Base-by-base conservation (phyloP, 2,113 vertebrate genomes). In the Oxyura jamaicensis region DNA sequence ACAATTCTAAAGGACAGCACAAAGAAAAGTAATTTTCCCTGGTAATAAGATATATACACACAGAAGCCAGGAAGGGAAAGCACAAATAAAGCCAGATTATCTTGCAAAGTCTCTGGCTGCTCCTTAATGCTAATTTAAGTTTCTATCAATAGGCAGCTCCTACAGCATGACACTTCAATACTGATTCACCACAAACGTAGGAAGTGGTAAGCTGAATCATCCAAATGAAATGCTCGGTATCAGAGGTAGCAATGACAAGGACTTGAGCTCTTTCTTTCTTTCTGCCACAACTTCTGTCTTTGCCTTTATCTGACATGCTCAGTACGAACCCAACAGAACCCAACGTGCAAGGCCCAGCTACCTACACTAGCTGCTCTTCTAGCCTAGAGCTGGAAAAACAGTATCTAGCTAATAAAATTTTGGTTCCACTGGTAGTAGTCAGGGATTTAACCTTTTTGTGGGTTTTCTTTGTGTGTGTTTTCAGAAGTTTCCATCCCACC, bases 81-180 rank as follows among this genome's bases (percentile, higher is more conserved):
- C 58, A 95, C 94, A 96, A 96, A 96, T 86, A 95, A 96, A 93
- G 81, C 31, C 83, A 96, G 94, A 95, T 97, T 96, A 96, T 90
- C 86, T 95, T 96, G 95, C 75, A 82, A 94, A 92, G 88, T 94
- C 90, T 92, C 63, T 55, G 76, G 66, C 92, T 96, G 80, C 71
- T 95, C 65, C 88, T 95, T 95, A 96, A 89, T 89, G 94, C 81
- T 97, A 94, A 96, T 96, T 97, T 95, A 93, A 96, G 75, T 97
- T 94, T 86, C 74, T 62, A 91, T 96, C 92, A 95, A 88, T 75
- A 95, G 77, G 75, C 86, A 95, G 83, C 86, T 92, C 84, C 33
- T 77, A 77, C 82, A 93, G 87, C 74, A 90, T 73, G 93, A 94
- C 94, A 94, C 82, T 86, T 88, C 71, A 83, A 82, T 83, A 94